These are phyloP conservation scores for Apodemia mormo DNA, from an alignment of 2,888 invertebrate genomes.

Conservation along the genomic window DNA sequence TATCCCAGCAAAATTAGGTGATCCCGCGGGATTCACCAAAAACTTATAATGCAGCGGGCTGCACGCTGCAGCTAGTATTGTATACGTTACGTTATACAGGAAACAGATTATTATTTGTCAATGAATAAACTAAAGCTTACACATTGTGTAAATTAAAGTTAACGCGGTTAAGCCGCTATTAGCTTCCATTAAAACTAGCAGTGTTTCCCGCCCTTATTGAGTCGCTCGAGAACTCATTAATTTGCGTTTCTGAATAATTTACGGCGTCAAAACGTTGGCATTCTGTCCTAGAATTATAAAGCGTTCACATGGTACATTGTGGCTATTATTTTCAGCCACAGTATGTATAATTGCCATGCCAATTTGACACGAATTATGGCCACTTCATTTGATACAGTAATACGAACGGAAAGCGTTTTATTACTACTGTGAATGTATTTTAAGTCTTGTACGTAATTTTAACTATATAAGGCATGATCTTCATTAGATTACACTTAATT, in stretches of 20 bases:
- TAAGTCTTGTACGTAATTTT: slow-evolving; percentile 31
- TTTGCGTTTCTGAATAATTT: slow-evolving; percentile 14
- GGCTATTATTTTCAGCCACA: slow-evolving; percentile 40
- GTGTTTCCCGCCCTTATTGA: slow-evolving; percentile 13
- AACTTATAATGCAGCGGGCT: too few relatives aligned
- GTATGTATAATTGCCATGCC: slow-evolving; percentile 49
- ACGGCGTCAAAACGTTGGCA: slow-evolving; percentile 22
- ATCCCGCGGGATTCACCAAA: too few relatives aligned
- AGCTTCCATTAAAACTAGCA: slow-evolving; percentile 12
- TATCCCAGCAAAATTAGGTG: too few relatives aligned
- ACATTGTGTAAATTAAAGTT: not conserved
- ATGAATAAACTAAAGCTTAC: not conserved
- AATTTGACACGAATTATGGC: slow-evolving; percentile 52
- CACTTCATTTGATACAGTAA: slow-evolving; percentile 48
- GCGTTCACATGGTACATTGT: slow-evolving; percentile 29
- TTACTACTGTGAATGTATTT: slow-evolving; percentile 41
- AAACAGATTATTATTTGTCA: too few relatives aligned
- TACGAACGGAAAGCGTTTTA: slow-evolving; percentile 46
- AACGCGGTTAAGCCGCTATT: not conserved
- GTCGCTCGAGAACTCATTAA: slow-evolving; percentile 16
- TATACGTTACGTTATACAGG: too few relatives aligned
- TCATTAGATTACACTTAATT: slow-evolving; percentile 1
- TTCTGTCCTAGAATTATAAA: slow-evolving; percentile 31
- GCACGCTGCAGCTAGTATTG: too few relatives aligned
- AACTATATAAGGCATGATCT: not conserved